phyloP scores from a whole-genome alignment of 2,797 vertebrate species.

The Gymnothorax javanicus region DNA sequence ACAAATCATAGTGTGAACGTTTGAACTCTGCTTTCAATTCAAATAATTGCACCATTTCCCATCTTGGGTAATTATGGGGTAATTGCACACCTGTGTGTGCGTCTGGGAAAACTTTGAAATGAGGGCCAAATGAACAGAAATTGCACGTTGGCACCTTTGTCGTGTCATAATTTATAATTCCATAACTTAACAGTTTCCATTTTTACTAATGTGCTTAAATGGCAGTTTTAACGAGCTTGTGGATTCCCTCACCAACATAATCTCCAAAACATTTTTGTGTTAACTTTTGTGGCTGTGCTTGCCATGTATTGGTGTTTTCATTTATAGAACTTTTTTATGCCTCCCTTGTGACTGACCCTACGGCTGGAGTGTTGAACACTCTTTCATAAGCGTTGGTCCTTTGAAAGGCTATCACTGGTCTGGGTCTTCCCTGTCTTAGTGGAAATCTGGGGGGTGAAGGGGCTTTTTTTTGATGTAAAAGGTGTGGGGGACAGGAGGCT shows the following conservation, averaged over 20 bases:
- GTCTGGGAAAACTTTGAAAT: constrained; percentile 5
- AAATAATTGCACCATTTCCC: not conserved
- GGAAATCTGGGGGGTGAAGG: not conserved
- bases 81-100: not conserved
- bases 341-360: not conserved
- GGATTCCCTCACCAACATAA: not conserved
- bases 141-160: not conserved
- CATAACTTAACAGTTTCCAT: not conserved
- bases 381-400: not conserved
- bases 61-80: not conserved
- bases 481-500: not conserved
- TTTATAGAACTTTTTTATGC: not conserved
- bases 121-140: not conserved
- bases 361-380: not conserved
- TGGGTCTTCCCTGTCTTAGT: not conserved
- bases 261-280: not conserved
- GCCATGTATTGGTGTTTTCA: not conserved
- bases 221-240: not conserved
- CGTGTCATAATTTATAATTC: not conserved
- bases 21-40: not conserved
- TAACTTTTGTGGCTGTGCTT: not conserved
- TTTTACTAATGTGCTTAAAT: not conserved
- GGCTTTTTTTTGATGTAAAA: too few species aligned
- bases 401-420: not conserved
- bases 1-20: not conserved